phyloP scores from a whole-genome alignment of 2,797 vertebrate genomes.

The Acanthis flammea region DNA sequence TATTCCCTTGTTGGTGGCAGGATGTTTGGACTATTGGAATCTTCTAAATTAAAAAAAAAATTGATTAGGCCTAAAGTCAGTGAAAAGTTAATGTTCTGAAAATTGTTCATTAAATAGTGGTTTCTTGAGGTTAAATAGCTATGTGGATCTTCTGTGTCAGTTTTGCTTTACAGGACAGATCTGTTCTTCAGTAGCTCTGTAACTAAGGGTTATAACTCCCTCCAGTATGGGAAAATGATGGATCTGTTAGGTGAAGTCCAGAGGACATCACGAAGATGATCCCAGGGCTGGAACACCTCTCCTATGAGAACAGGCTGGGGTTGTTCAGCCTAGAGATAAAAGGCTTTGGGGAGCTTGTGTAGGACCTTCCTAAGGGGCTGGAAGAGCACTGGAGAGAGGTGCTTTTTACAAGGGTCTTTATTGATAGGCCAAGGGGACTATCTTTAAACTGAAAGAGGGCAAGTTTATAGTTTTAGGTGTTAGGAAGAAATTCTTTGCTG shows the following conservation, averaged over 20 bases:
- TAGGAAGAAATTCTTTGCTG: background rate
- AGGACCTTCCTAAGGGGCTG: background rate
- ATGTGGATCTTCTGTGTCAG: background rate
- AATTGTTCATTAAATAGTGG: background rate
- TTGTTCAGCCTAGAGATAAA: background rate
- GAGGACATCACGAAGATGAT: background rate
- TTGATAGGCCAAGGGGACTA: background rate
- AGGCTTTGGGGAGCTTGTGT: background rate
- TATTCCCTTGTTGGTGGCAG: background rate
- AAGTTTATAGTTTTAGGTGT: background rate
- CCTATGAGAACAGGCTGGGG: background rate
- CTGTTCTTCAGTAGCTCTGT: background rate
- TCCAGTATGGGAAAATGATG: no score
- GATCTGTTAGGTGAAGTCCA: background rate
- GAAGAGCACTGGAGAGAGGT: background rate
- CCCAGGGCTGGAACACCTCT: background rate
- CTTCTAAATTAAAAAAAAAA: background rate
- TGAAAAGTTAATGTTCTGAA: background rate
- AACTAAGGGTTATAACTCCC: background rate
- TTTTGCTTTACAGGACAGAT: background rate
- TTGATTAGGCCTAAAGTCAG: background rate
- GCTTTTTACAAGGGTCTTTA: rapidly evolving
- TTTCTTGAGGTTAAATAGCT: background rate
- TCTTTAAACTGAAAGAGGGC: background rate
- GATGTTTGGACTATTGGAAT: background rate